Evolutionary conservation across 2,113 vertebrate species (phyloP), one percentile per base, ranked within the genome.

Genomic region (Dendrocopos noguchii): DNA sequence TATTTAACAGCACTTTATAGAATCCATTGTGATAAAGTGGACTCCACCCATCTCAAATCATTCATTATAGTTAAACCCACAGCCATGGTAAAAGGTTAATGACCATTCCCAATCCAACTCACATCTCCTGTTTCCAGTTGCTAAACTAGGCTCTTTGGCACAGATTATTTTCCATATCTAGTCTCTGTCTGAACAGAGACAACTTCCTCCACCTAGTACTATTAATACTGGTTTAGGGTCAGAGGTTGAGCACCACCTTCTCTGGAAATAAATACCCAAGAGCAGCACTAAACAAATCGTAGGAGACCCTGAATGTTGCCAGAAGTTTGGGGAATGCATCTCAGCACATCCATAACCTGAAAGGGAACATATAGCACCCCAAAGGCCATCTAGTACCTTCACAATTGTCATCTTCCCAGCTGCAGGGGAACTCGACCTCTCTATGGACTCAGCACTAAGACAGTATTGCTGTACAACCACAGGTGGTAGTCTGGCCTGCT

Each of bases 391-490:
- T 24, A 16, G 39, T 20, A 61, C 42, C 47, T 77, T 29, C 21
- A 13, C 0, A 0, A 36, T 5, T 6, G 1, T 25, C 31, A 20
- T 52, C 33, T 42, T 60, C 61, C 61, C n/a, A 70, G 25, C 3
- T 31, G 4, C 1, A 50, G 44, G 22, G 18, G 22, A 79, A 36
- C 52, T 12, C 33, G 14, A 16, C 16, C 15, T 44, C 29, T 10
- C 36, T 8, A 12, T 4, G 83, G 42, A 20, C 11, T 9, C 44
- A 59, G 33, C 1, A 20, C n/a, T 15, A 34, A 29, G 31, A 14
- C 7, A 39, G 15, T 13, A 27, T 3, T 12, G 18, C 0, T 0
- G 15, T 14, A 7, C 20, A 46, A 29, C 13, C 24, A 33, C 0
- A 0, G 60, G 7, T 9, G 14, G 33, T 33, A 67, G 55, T 9